Evolutionary conservation across 2,888 invertebrate species (phyloP), one percentile per base, ranked within the genome.

Genomic region (Serrognathus titanus): DNA sequence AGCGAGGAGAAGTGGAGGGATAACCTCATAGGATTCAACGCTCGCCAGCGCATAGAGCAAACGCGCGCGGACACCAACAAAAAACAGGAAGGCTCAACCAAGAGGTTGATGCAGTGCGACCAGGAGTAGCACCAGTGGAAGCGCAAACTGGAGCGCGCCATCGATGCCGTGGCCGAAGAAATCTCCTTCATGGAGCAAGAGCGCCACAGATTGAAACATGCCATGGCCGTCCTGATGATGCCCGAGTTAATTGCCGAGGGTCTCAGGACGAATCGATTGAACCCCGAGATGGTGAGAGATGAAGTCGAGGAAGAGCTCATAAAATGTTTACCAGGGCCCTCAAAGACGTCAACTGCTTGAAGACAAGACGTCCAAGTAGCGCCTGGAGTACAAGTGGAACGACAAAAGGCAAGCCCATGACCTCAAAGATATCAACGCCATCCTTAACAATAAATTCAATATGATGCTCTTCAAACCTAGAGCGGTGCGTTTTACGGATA

Each of bases 381-480:
- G 87, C 43, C 80, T 95, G 57, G 95, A 96, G 77, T 88, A 86
- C 69, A 94, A 95, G 73, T 95, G 94, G 93, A 93, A 93, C 68
- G 93, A 95, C 71, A 96, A 96, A 78, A 83, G 84, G 56, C 86
- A 90, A 71, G 85, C 93, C 0, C 87, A 90, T 68, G 85, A 88
- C 63, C 86, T 91, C 3, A 94, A 94, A 67, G 77, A 87, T 0
- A 76, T 78, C 0, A 89, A 89, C 72, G 80, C 87, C 41, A 81
- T 85, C 8, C 79, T 94, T 4, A 86, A 84, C 58, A 86, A 90
- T 48, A 82, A 82, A 68, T 89, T 88, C 0, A 82, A 79, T 47
- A 85, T 83, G 13, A 83, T 92, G 53, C 77, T 93, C 79, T 92
- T 91, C 74, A 86, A 87, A 73, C 87, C 90, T 5, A 94, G 94